phyloP scores from a whole-genome alignment of 2,113 vertebrate species.

The Anolis carolinensis region DNA sequence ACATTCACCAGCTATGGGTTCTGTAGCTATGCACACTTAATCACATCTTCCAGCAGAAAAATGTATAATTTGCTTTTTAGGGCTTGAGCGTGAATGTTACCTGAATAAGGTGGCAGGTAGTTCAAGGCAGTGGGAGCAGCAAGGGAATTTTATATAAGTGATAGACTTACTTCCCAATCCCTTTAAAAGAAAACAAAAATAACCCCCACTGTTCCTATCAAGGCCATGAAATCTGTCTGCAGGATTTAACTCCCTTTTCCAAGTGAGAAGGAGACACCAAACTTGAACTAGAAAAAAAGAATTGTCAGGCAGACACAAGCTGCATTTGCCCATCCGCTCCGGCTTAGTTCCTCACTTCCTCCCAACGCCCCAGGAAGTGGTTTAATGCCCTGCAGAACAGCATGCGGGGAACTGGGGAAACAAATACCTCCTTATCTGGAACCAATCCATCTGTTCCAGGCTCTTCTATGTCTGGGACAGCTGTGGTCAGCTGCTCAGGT shows the following conservation, averaged over 20 bases:
- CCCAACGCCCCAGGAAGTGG: constrained; percentile 33
- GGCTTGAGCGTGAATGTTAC: neutral
- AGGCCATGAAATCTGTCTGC: neutral
- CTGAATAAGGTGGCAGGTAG: constrained; percentile 26
- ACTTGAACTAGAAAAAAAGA: neutral
- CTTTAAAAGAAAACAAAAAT: constrained; percentile 1
- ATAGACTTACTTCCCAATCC: constrained; percentile 6
- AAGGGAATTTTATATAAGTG: constrained; percentile 7
- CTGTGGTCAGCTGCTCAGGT: neutral
- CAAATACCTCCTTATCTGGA: constrained; percentile 81
- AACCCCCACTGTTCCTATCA: neutral
- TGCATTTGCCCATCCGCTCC: neutral
- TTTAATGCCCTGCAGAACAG: neutral
- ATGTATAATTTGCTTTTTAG: constrained; percentile 56
- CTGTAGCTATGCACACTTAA: constrained; percentile 7
- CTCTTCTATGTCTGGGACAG: neutral
- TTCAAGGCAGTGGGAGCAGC: neutral
- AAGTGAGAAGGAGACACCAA: neutral
- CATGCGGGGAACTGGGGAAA: constrained; percentile 37
- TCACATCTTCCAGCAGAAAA: constrained; percentile 45
- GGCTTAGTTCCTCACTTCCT: constrained; percentile 43
- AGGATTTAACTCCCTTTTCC: neutral
- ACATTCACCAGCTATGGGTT: constrained; percentile 25
- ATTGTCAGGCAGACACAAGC: neutral
- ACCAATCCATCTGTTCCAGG: constrained; percentile 65